A percentile compares a stretch with the other conserved stretches of the same genome.
Evolutionary conservation across 2,113 vertebrate genomes (phyloP).

Genomic region (Archocentrus centrarchus): DNA sequence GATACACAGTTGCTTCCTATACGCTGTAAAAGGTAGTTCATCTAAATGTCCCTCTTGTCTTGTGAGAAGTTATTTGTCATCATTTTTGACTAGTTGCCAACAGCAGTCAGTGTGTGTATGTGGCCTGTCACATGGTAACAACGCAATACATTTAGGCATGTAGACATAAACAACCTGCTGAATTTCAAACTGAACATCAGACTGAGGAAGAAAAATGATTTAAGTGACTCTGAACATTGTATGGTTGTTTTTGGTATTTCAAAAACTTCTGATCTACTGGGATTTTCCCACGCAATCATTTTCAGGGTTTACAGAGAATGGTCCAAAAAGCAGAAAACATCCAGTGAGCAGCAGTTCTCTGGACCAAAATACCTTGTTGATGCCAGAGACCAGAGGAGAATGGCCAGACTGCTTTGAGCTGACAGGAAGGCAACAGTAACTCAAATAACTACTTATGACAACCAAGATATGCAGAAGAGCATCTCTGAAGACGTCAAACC

Average conservation of each 20-base stretch:
- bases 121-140: not conserved
- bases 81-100: not conserved
- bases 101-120: not conserved
- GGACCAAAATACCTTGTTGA: not conserved
- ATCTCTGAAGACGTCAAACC: not conserved
- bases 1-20: not conserved
- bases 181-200: not conserved
- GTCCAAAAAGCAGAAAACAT: not conserved
- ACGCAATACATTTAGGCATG: not conserved
- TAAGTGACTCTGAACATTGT: not conserved
- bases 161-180: not conserved
- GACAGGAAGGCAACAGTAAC: not conserved
- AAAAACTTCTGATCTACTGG: not conserved
- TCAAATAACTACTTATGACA: not conserved
- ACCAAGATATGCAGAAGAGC: not conserved
- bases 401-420: not conserved
- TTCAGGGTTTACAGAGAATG: not conserved
- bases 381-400: not conserved
- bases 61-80: not conserved
- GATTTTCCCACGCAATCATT: not conserved
- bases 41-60: not conserved
- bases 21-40: not conserved
- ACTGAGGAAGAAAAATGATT: not conserved
- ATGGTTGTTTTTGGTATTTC: not conserved
- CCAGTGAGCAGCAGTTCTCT: not conserved